Base-by-base conservation (phyloP, 1,140 invertebrate species). In the Phthorimaea operculella region DNA sequence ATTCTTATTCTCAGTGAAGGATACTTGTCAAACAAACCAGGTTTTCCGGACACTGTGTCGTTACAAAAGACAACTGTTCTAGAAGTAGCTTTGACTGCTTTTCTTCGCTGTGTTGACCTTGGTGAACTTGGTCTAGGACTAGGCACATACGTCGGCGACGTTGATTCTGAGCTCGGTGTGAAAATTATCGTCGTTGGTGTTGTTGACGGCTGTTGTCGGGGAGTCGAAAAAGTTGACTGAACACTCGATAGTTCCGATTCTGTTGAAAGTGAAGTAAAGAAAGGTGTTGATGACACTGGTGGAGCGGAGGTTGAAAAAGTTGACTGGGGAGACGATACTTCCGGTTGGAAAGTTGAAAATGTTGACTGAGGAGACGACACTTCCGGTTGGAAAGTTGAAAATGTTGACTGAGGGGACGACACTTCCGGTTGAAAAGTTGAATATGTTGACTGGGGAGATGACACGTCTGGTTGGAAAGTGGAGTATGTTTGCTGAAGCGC, bases 1-100 rank as follows among this genome's bases (percentile, higher is more conserved):
- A 85, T 66, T 12, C 77, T 59, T 34, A 85, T 81, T 55, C 66
- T 74, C 7, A 81, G 15, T 47, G 44, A 47, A 1, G 44, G 44
- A 9, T 15, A 47, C 4, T 9, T 5, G 10, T 9, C 12, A 47
- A 47, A n/a, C 16, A 15, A 9, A 47, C 36, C 36, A 39, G 16
- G n/a, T 47, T 4, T 47, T 15, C 3, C 39, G 4, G 44, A 3
- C 36, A 9, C 3, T 9, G 10, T 39, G 36, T 39, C 10, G 36
- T 39, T 12, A 39, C 36, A 39, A 2, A 9, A 9, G 8, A n/a
- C 3, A 9, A 39, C 21, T 28, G 21, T 28, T 28, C 2, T 28
- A 28, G 21, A 6, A 28, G 21, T 28, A 6, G 21, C 6, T 28
- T 6, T 28, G 21, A 28, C 21, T 28, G 21, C 21, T 28, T 28